A percentile compares a stretch with the other conserved stretches of the same genome.
phyloP scores from a whole-genome alignment of 2,888 invertebrate genomes.

The Criorhina ranunculi region DNA sequence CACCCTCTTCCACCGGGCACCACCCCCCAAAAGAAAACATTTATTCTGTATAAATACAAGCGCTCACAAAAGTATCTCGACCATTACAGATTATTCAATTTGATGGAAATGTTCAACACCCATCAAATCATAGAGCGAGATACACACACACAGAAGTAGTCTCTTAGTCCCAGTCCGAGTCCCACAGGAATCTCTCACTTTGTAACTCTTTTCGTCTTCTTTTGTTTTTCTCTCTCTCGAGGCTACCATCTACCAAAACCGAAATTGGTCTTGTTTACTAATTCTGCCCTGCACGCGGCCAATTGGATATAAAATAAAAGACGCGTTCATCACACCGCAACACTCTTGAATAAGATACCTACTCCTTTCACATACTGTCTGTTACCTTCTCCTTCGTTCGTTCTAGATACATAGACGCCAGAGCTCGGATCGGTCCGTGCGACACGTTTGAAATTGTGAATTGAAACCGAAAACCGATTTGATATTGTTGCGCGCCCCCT shows the following conservation, averaged over 20 bases:
- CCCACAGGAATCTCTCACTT: too few species aligned
- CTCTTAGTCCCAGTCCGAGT: neutral
- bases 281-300: conserved; percentile 66
- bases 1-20: conserved; percentile 6
- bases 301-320: conserved; percentile 65
- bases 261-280: conserved; percentile 55
- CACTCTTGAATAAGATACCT: conserved; percentile 41
- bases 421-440: conserved; percentile 1
- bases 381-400: conserved; percentile 66
- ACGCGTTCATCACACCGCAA: conserved; percentile 43
- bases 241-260: conserved; percentile 8
- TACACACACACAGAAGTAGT: neutral
- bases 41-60: conserved; percentile 26
- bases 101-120: conserved; percentile 38
- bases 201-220: conserved; percentile 9
- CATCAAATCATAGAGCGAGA: neutral
- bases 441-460: conserved; percentile 50
- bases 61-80: conserved; percentile 60
- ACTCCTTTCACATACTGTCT: conserved; percentile 54
- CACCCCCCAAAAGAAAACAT: neutral
- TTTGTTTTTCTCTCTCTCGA: conserved; percentile 11
- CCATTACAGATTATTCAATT: conserved; percentile 68
- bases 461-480: conserved; percentile 52
- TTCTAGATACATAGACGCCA: conserved; percentile 52
- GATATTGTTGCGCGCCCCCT: conserved; percentile 51